Percentiles rank a stretch among this genome's conserved stretches.
Conservation (phyloP, 2,113 vertebrate species). For the Dicentrarchus labrax region DNA sequence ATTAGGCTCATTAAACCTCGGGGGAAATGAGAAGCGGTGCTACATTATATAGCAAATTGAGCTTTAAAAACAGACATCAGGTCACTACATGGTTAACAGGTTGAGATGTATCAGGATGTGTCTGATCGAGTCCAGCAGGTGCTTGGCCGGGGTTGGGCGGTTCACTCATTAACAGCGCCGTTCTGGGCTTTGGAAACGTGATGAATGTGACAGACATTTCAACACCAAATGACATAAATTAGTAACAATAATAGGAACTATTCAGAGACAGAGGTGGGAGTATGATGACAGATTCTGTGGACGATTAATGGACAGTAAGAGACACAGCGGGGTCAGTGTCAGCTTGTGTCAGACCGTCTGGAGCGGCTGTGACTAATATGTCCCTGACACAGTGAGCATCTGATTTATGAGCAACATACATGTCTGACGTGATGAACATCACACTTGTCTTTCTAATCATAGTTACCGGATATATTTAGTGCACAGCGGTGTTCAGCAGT, state of each 20-base stretch:
- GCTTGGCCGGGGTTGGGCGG: not conserved
- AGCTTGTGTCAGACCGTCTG: not conserved
- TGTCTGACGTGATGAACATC: not conserved
- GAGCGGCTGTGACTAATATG: not conserved
- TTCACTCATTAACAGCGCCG: not conserved
- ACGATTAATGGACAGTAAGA: no score
- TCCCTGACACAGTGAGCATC: not conserved
- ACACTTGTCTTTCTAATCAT: not conserved
- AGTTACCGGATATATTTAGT: not conserved
- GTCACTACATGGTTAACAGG: not conserved
- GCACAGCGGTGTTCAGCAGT: not conserved
- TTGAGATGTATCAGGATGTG: not conserved
- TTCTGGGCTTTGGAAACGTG: not conserved
- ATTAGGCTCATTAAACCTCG: no score
- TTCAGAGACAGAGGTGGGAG: not conserved
- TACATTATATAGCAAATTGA: no score
- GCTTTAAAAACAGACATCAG: not conserved
- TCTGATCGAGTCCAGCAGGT: not conserved
- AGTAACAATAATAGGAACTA: not conserved
- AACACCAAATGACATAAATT: not conserved
- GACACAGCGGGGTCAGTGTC: not conserved
- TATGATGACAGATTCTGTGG: not conserved
- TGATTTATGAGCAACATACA: not conserved
- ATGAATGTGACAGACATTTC: not conserved
- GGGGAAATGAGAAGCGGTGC: no score